These are phyloP conservation scores for Diplosoma virens DNA, from an alignment of 23 tunicate genomes.

Conservation along the genomic window DNA sequence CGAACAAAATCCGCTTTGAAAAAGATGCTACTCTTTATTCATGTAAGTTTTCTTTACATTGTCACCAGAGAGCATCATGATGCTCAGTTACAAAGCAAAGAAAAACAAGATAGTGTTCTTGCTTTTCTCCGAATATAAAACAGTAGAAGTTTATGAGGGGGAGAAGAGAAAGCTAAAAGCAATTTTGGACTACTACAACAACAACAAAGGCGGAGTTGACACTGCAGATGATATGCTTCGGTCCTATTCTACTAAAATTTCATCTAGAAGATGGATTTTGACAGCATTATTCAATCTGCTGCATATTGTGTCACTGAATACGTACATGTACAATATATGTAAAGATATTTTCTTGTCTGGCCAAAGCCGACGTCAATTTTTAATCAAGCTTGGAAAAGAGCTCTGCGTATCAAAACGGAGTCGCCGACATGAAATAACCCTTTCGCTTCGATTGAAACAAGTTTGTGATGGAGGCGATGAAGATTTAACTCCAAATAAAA, in stretches of 20 bases:
- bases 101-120: constrained; percentile 28
- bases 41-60: constrained; percentile 21
- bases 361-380: constrained; percentile 22
- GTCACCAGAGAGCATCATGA: constrained; percentile 16
- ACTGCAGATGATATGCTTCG: constrained; percentile 29
- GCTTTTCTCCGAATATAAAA: constrained; percentile 17
- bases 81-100: constrained; percentile 37
- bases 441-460: constrained; percentile 22
- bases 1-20: constrained; percentile 22
- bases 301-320: constrained; percentile 30
- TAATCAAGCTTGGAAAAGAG: constrained; percentile 29
- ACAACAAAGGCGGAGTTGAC: constrained; percentile 34
- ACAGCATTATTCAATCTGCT: constrained; percentile 28
- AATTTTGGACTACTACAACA: constrained; percentile 37
- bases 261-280: constrained; percentile 27
- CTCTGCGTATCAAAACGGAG: constrained; percentile 10
- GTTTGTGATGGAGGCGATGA: constrained; percentile 28
- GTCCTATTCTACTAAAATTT: constrained; percentile 24
- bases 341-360: constrained; percentile 27
- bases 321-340: background rate
- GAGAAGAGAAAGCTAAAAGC: constrained; percentile 24
- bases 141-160: constrained; percentile 29
- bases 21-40: constrained; percentile 31
- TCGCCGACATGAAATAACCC: constrained; percentile 16
- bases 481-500: constrained; percentile 26